Base-by-base conservation (phyloP, 2,113 vertebrate genomes). In the Lates calcarifer region DNA sequence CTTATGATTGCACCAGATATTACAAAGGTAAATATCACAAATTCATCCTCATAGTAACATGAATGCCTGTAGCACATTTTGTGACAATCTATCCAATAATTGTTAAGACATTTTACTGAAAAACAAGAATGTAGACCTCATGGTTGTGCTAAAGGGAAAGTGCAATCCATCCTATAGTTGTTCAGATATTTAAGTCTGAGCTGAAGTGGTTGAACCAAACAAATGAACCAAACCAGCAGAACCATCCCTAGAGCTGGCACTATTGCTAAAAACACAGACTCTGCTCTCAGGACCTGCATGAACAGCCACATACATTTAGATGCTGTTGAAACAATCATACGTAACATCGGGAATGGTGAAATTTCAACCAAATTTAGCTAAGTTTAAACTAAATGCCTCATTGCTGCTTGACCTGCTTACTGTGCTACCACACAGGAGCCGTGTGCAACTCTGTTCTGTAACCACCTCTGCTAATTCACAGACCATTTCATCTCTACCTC, bases 401-500 rank as follows among this genome's bases (percentile, higher is more conserved):
- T n/a, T 29, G 66, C 53, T 0, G 37, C 72, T 67, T 70, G 70
- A 72, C 74, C 74, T 62, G 51, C 67, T 81, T 29, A 39, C 67
- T 37, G 37, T n/a, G 15, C 47, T 29, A 22, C 43, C 51, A 56
- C 79, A 57, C 39, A n/a, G 11, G 0, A 57, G 39, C 43, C 14
- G 18, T n/a, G 55, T 17, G 51, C 45, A 45, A 6, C 60, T 67
- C 35, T 45, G 72, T 39, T 74, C 75, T 60, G 83, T 63, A 55
- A 80, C 73, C 79, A 72, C 37, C 75, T 77, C 81, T 56, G 63
- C 70, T 49, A 71, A 80, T 83, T 69, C 69, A 75, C 31, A 35
- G 53, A 43, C 9, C 60, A 17, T 83, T 80, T 85, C 75, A 77
- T 80, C 57, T 45, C 55, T 5, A n/a, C 70, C 60, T 72, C 57